Percentiles rank a stretch among this genome's conserved stretches.
Evolutionary conservation across 2,888 invertebrate genomes (phyloP).

Genomic region (Tenthredo amoena): DNA sequence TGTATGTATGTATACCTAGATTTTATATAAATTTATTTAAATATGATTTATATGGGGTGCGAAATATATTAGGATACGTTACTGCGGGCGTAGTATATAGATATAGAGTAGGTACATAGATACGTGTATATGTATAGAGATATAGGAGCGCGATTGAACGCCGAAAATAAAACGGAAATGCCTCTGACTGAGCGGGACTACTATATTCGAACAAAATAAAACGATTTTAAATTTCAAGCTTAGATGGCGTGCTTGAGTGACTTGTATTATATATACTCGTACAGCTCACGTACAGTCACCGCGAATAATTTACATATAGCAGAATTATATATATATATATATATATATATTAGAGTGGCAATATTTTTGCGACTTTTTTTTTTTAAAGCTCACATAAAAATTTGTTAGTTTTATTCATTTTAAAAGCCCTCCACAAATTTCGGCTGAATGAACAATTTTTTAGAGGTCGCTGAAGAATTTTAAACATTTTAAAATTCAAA

Average conservation of each 20-base stretch:
- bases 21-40: background rate
- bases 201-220: conserved; percentile 17
- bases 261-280: background rate
- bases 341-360: background rate
- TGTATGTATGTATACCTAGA: background rate
- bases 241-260: conserved; percentile 20
- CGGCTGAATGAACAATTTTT: too few relatives aligned
- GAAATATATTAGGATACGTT: background rate
- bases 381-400: too few relatives aligned
- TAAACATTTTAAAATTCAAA: too few relatives aligned
- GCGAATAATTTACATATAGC: background rate
- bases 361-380: too few relatives aligned
- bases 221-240: conserved; percentile 25
- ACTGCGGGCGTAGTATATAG: background rate
- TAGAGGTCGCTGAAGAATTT: too few relatives aligned
- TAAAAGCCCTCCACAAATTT: too few relatives aligned
- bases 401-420: too few relatives aligned
- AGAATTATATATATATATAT: background rate
- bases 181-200: conserved; percentile 40
- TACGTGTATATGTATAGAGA: background rate
- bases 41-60: background rate
- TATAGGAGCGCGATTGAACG: conserved; percentile 29
- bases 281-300: background rate
- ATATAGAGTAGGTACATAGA: background rate
- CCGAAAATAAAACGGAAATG: conserved; percentile 50